phyloP scores from a whole-genome alignment of 23 tunicate genomes.

The Halocynthia aurantium region DNA sequence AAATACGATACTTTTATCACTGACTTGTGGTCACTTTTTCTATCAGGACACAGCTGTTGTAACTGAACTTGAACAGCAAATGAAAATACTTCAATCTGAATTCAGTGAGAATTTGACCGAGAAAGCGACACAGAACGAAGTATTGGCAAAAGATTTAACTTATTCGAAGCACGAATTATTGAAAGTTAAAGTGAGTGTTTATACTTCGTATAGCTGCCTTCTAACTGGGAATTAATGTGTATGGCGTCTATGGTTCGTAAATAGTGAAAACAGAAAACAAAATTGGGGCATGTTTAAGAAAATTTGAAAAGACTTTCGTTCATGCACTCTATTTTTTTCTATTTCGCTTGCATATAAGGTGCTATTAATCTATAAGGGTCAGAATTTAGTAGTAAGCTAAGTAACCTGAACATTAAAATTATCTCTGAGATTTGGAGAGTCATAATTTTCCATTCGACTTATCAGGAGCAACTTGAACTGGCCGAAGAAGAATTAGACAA shows the following conservation, averaged over 20 bases:
- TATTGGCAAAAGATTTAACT: slow-evolving; percentile 32
- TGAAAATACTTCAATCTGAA: slow-evolving; percentile 28
- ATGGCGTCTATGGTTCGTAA: too few relatives aligned
- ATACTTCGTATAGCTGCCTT: background rate
- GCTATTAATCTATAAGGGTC: background rate
- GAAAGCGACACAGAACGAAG: slow-evolving; percentile 32
- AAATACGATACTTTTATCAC: too few relatives aligned
- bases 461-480: slow-evolving; percentile 77
- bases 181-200: slow-evolving; percentile 37
- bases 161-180: slow-evolving; percentile 69
- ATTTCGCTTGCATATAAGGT: too few relatives aligned
- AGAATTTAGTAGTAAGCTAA: background rate
- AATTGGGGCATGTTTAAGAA: too few relatives aligned
- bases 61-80: slow-evolving; percentile 26
- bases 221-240: too few relatives aligned
- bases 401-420: too few relatives aligned
- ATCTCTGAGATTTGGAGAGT: too few relatives aligned
- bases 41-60: slow-evolving; percentile 27
- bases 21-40: background rate
- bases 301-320: too few relatives aligned
- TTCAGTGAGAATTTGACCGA: slow-evolving; percentile 21
- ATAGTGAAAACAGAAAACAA: too few relatives aligned
- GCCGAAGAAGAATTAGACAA: slow-evolving; percentile 77
- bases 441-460: background rate
- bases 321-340: too few relatives aligned